Conservation (phyloP, 1,140 invertebrate species). For the Brachionus manjavacas region DNA sequence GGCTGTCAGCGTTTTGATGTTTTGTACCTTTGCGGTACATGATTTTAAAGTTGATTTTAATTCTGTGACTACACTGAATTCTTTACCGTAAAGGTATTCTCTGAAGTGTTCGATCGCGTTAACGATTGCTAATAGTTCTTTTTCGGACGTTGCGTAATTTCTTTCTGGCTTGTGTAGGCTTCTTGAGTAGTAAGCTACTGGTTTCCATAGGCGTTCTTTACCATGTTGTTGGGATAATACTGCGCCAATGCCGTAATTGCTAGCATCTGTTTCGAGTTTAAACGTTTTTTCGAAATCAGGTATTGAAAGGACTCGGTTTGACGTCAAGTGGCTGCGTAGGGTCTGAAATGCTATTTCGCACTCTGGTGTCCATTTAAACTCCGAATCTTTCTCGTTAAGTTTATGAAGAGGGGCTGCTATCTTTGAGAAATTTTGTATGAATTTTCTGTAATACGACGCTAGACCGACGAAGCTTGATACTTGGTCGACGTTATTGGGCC, state of each 20-base stretch:
- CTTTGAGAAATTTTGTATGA: slow-evolving; percentile 45
- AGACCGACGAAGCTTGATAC: not conserved
- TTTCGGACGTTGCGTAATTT: slow-evolving; percentile 57
- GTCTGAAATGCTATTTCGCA: slow-evolving; percentile 5
- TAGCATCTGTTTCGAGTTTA: not conserved
- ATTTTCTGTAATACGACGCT: slow-evolving; percentile 45
- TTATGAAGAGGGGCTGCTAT: slow-evolving; percentile 45
- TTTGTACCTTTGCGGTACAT: not conserved
- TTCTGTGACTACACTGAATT: slow-evolving; percentile 47
- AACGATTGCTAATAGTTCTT: slow-evolving; percentile 60
- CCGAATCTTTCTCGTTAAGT: slow-evolving; percentile 49
- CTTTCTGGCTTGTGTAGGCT: slow-evolving; percentile 49
- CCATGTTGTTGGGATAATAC: not conserved
- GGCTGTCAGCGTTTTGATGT: not conserved
- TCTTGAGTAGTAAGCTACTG: not conserved
- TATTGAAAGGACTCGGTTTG: not conserved
- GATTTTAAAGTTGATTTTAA: not conserved
- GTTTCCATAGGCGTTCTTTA: not conserved
- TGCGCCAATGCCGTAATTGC: slow-evolving; percentile 4
- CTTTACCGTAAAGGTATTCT: slow-evolving; percentile 57
- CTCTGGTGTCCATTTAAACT: slow-evolving; percentile 26
- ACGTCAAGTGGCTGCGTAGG: not conserved
- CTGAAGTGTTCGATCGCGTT: slow-evolving; percentile 57
- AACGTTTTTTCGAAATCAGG: not conserved
- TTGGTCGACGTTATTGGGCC: not conserved